phyloP scores from a whole-genome alignment of 1,140 invertebrate species.

The Caenorhabditis remanei region DNA sequence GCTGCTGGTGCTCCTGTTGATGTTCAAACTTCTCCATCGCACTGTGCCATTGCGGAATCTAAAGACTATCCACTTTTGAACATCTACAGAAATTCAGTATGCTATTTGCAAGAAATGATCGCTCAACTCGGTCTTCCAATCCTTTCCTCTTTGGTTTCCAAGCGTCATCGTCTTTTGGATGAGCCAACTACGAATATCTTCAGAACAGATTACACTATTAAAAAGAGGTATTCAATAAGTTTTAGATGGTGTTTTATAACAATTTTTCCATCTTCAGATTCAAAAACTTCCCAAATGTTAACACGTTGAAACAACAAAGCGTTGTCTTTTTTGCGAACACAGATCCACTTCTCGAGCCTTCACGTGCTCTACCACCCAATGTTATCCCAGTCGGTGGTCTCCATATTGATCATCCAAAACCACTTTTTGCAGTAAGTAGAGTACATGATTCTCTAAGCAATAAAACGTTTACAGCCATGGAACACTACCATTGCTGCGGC shows the following conservation, averaged over 20 bases:
- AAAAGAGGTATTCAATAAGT: conserved; percentile 65
- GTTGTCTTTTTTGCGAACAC: conserved; percentile 74
- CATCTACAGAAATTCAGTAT: conserved; percentile 58
- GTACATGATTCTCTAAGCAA: not conserved
- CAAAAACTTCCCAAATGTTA: conserved; percentile 66
- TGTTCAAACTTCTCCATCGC: conserved; percentile 62
- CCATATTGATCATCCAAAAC: conserved; percentile 73
- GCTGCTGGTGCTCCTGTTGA: conserved; percentile 72
- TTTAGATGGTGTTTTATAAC: no score
- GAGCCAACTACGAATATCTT: conserved; percentile 74
- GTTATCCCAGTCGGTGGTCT: conserved; percentile 75
- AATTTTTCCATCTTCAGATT: conserved; percentile 2
- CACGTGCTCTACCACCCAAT: conserved; percentile 64
- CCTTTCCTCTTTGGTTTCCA: conserved; percentile 66
- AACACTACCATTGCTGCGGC: conserved; percentile 73
- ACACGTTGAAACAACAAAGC: conserved; percentile 73
- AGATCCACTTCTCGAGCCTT: conserved; percentile 71
- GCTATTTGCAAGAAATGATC: conserved; percentile 67
- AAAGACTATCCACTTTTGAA: not conserved
- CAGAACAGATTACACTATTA: conserved; percentile 74
- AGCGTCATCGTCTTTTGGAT: conserved; percentile 69
- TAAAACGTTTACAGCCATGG: conserved; percentile 70
- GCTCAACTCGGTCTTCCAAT: conserved; percentile 59
- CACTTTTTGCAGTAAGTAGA: conserved; percentile 71
- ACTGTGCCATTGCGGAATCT: conserved; percentile 48